A percentile compares a stretch with the other conserved stretches of the same genome.
These are phyloP conservation scores for Cichlasoma orientale DNA, from an alignment of 2,797 vertebrate species.

Conservation along the genomic window DNA sequence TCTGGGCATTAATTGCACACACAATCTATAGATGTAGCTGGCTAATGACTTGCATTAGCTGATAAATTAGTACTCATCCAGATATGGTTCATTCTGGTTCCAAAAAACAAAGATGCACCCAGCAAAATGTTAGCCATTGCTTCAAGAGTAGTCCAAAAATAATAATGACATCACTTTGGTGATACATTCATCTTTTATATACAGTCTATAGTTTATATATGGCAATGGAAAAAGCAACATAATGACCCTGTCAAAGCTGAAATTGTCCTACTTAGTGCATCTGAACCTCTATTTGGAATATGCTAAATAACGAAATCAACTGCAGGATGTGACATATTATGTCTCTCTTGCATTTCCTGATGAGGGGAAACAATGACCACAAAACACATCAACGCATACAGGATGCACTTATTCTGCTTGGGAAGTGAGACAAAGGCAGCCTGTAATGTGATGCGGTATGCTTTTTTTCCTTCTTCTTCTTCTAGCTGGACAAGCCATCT, in stretches of 20 bases:
- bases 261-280: background rate
- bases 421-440: slow-evolving; percentile 70
- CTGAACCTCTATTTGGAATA: background rate
- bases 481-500: slow-evolving; percentile 62
- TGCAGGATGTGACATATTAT: slow-evolving; percentile 16
- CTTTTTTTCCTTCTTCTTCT: slow-evolving; percentile 10
- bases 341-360: slow-evolving; percentile 54
- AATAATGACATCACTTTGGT: background rate
- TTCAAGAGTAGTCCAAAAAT: background rate
- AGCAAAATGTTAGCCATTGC: background rate
- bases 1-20: background rate
- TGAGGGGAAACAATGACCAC: slow-evolving; percentile 58
- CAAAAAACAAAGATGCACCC: background rate
- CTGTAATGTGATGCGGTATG: slow-evolving; percentile 70
- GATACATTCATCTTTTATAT: background rate
- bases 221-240: background rate
- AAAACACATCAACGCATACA: slow-evolving; percentile 58
- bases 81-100: background rate
- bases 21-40: background rate
- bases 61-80: background rate
- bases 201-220: background rate
- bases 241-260: background rate
- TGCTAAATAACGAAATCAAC: background rate
- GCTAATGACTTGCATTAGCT: background rate
- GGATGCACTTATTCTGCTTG: slow-evolving; percentile 38